Percentiles rank a stretch among this genome's conserved stretches.
phyloP scores from a whole-genome alignment of 2,113 vertebrate species.

The Rhinichthys klamathensis region DNA sequence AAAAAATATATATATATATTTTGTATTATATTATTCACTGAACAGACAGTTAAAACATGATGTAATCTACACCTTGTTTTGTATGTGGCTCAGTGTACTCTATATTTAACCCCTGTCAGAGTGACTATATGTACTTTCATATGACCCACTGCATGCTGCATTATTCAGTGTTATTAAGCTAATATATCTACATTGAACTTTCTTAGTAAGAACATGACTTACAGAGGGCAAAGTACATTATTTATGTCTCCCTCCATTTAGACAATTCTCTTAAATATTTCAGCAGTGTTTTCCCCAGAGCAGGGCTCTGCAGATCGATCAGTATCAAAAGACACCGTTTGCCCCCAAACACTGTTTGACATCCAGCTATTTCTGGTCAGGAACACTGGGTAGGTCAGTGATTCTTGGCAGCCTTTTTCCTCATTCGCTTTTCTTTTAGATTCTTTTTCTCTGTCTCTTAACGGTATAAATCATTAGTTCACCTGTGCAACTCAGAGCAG shows the following conservation, averaged over 20 bases:
- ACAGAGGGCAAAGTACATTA: conserved; percentile 54
- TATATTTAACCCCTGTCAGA: conserved; percentile 28
- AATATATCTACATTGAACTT: conserved; percentile 37
- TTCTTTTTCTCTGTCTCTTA: conserved; percentile 27
- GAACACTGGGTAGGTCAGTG: conserved; percentile 49
- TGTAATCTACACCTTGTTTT: not conserved
- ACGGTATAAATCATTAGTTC: conserved; percentile 51
- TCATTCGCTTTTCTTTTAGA: conserved; percentile 8
- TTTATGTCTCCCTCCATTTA: conserved; percentile 65
- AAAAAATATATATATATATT: too few species aligned
- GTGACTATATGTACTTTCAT: not conserved
- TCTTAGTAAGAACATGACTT: conserved; percentile 45
- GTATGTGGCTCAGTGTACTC: not conserved
- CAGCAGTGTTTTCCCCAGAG: conserved; percentile 64
- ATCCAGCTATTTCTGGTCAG: conserved; percentile 65
- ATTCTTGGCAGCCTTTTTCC: conserved; percentile 17
- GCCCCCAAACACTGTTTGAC: conserved; percentile 67
- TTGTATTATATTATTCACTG: not conserved
- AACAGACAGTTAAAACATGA: not conserved
- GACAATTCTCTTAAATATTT: conserved; percentile 72
- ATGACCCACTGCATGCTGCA: not conserved
- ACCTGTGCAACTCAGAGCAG: conserved; percentile 16
- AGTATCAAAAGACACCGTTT: conserved; percentile 72
- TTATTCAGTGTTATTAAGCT: conserved; percentile 37
- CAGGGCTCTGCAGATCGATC: conserved; percentile 69